Evolutionary conservation across 2,797 vertebrate species (phyloP), one percentile per base, ranked within the genome.

Genomic region (Centroberyx gerrardi): DNA sequence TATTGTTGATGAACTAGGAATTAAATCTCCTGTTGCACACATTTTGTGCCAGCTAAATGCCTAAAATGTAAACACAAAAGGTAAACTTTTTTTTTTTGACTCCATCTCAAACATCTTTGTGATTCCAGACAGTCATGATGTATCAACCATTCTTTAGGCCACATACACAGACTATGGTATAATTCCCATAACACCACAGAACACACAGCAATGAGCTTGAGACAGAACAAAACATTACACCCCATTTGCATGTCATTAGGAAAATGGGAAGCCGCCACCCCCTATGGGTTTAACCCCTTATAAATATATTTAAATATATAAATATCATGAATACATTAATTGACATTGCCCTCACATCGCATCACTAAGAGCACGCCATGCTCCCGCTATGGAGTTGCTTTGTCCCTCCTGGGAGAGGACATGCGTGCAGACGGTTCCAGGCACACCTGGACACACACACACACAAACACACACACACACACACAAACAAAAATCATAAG

Each of bases 291-390:
- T 92, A 91, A 92, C 88, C 86, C 85, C 93, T 94, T 92, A 95
- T 95, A 94, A 95, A 95, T 95, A 94, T 93, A 95, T 95, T 95
- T 95, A 93, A 95, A 95, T 95, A 94, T 92, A 95, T 95, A 94
- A 94, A 95, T 95, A 93, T 95, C 90, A 95, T 95, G 93, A 95
- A 95, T 95, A 93, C 89, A 93, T 95, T 92, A 93, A 95, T 94
- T 91, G 89, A 77, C 80, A 91, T 80, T 84, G 85, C 58, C 84
- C 85, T 87, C 81, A 78, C 82, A 85, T 88, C 60, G 84, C 66
- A 78, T 80, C 77, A 68, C 83, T 91, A 90, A 90, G 93, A 90
- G 78, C 85, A 83, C 38, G 33, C 72, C 38, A 54, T 36, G 17
- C 64, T 72, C 55, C 68, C 76, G 81, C 73, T 68, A 72, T 66